These are phyloP conservation scores for Glossosoma conforme DNA, from an alignment of 1,140 invertebrate genomes.

Conservation along the genomic window DNA sequence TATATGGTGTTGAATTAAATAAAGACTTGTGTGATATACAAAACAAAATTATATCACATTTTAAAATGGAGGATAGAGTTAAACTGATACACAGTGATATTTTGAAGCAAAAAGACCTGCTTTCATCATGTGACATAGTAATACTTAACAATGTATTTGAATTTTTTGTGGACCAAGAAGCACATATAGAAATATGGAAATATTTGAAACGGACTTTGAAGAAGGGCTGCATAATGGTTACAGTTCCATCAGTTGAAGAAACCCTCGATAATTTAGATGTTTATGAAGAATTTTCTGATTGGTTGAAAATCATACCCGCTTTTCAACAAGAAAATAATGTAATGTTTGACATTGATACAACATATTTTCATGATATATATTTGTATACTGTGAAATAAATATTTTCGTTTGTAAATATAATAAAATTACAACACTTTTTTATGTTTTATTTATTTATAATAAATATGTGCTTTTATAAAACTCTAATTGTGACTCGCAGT, in stretches of 20 bases:
- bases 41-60: constrained; percentile 54
- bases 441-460: constrained; percentile 7
- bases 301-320: constrained; percentile 46
- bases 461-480: neutral
- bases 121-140: constrained; percentile 55
- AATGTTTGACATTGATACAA: constrained; percentile 42
- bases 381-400: constrained; percentile 44
- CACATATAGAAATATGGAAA: constrained; percentile 57
- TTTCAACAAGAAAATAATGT: constrained; percentile 44
- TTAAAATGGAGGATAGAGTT: constrained; percentile 52
- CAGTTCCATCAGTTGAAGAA: constrained; percentile 52
- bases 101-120: constrained; percentile 49
- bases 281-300: constrained; percentile 47
- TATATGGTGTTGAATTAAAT: constrained; percentile 69
- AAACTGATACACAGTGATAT: constrained; percentile 56
- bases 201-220: constrained; percentile 54
- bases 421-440: neutral
- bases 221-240: constrained; percentile 54
- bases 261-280: constrained; percentile 49
- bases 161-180: constrained; percentile 54
- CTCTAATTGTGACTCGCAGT: too few relatives aligned
- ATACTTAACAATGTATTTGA: constrained; percentile 62
- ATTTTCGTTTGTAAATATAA: neutral
- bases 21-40: constrained; percentile 61
- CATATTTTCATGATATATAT: constrained; percentile 38